Conservation (phyloP, 2,797 vertebrate genomes). For the Cryptoblepharus egeriae region DNA sequence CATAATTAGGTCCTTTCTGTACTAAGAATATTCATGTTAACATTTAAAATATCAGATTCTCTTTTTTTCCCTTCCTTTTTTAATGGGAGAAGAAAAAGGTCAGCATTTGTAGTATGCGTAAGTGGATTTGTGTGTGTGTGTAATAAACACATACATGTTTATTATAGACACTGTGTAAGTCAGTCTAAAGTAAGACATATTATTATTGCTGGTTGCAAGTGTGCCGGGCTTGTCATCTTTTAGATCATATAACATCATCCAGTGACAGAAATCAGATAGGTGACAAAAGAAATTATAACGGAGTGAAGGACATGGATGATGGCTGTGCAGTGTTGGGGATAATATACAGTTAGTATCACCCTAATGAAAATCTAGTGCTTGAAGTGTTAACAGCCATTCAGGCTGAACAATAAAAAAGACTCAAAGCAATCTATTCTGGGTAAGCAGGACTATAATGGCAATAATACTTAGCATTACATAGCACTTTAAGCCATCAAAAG, state of each 20-base stretch:
- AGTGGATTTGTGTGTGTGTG: neutral
- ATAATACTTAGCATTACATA: slow-evolving; percentile 54
- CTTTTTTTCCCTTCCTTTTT: slow-evolving; percentile 27
- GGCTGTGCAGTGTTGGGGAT: slow-evolving; percentile 66
- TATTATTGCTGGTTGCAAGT: slow-evolving; percentile 66
- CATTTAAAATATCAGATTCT: neutral
- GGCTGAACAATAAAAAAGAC: slow-evolving; percentile 50
- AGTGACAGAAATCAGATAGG: slow-evolving; percentile 74
- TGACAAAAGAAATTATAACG: slow-evolving; percentile 67
- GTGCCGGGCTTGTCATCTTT: slow-evolving; percentile 65
- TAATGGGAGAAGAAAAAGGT: neutral
- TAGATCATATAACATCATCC: slow-evolving; percentile 67
- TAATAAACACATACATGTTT: neutral
- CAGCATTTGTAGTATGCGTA: neutral
- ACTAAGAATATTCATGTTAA: slow-evolving; percentile 4
- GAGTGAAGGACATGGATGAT: slow-evolving; percentile 65
- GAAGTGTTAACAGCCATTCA: slow-evolving; percentile 44
- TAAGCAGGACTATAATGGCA: slow-evolving; percentile 57
- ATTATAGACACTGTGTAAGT: slow-evolving; percentile 48
- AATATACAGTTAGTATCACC: slow-evolving; percentile 69
- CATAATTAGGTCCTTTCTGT: neutral
- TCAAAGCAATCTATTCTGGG: slow-evolving; percentile 55
- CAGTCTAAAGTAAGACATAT: slow-evolving; percentile 70
- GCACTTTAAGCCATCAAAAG: slow-evolving; percentile 51
- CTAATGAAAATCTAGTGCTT: slow-evolving; percentile 71